These are phyloP conservation scores for Cyprinella venusta DNA, from an alignment of 2,797 vertebrate genomes.

Conservation along the genomic window DNA sequence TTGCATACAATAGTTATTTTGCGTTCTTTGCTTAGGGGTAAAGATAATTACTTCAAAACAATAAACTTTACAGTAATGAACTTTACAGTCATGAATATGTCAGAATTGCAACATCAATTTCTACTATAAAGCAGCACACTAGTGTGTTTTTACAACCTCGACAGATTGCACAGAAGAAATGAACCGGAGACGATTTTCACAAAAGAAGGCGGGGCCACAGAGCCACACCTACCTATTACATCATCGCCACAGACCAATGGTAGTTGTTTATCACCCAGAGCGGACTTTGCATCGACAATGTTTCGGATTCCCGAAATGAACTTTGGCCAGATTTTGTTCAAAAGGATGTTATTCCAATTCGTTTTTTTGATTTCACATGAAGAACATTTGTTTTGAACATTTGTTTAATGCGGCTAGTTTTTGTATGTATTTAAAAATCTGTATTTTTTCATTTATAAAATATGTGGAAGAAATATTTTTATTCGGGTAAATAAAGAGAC, in stretches of 20 bases:
- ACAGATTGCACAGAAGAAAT: neutral
- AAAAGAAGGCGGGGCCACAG: neutral
- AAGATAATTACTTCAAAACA: neutral
- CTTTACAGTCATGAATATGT: neutral
- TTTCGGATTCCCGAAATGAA: neutral
- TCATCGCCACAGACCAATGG: neutral
- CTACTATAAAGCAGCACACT: neutral
- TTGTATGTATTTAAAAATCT: neutral
- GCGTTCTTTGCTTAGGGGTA: neutral
- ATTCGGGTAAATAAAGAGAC: slow-evolving; percentile 6
- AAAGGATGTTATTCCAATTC: neutral
- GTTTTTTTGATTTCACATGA: neutral
- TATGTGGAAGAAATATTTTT: neutral
- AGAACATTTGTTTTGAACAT: neutral
- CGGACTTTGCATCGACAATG: neutral
- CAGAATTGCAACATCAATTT: neutral
- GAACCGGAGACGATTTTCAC: neutral
- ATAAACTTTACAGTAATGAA: neutral
- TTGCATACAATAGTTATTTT: neutral
- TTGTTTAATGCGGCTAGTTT: neutral
- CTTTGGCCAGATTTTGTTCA: neutral
- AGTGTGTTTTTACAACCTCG: neutral
- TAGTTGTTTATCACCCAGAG: neutral
- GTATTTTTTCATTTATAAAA: neutral
- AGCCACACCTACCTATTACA: neutral